Evolutionary conservation across 1,140 invertebrate genomes (phyloP).

Genomic region (Trichogramma pretiosum): DNA sequence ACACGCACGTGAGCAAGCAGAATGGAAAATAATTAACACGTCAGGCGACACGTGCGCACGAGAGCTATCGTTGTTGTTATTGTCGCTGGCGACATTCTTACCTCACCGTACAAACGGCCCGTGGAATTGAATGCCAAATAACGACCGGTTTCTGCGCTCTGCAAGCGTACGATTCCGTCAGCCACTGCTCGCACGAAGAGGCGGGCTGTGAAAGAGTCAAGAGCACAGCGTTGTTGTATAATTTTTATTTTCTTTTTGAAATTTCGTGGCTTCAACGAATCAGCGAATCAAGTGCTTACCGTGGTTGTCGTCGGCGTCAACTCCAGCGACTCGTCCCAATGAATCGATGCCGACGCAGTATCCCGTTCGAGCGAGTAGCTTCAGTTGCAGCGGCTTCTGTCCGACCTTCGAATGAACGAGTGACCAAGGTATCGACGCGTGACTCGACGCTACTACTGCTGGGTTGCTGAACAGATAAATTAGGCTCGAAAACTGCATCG

Average conservation of each 20-base stretch:
- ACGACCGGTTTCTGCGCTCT: constrained; percentile 48
- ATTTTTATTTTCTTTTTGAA: too few species aligned
- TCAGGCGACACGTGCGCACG: too few species aligned
- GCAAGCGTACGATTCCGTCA: constrained; percentile 48
- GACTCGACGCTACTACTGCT: too few species aligned
- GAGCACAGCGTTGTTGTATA: too few species aligned
- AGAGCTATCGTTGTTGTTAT: neutral
- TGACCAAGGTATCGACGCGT: too few species aligned
- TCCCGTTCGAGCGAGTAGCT: constrained; percentile 50
- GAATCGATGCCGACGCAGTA: constrained; percentile 49
- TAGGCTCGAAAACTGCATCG: too few species aligned
- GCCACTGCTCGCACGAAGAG: constrained; percentile 48
- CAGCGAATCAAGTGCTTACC: constrained; percentile 45
- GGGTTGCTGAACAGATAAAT: too few species aligned
- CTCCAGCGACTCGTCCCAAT: constrained; percentile 47
- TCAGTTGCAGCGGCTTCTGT: constrained; percentile 43
- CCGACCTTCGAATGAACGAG: too few species aligned
- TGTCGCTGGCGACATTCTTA: constrained; percentile 29
- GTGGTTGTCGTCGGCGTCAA: constrained; percentile 41
- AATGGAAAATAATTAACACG: too few species aligned
- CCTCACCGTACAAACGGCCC: constrained; percentile 55
- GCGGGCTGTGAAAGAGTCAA: constrained; percentile 48
- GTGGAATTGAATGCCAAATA: constrained; percentile 56
- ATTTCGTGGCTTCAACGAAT: too few species aligned
- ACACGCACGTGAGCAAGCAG: too few species aligned